Conservation (phyloP, 1,140 invertebrate genomes). For the Dinothrombium tinctorium region DNA sequence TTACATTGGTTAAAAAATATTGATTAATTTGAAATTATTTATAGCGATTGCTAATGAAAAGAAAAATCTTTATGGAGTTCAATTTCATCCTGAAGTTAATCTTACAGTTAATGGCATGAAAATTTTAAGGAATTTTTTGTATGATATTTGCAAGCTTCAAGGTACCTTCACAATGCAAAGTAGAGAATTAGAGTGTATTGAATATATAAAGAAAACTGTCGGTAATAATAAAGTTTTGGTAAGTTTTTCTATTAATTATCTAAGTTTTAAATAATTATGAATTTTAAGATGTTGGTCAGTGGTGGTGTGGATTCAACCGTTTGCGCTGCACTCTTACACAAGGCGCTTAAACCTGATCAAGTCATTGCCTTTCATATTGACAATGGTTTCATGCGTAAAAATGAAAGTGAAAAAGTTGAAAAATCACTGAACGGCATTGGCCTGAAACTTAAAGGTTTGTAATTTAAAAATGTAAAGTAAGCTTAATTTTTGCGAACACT, state of each 20-base stretch:
- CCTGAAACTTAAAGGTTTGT: slow-evolving; percentile 53
- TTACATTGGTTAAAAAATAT: slow-evolving; percentile 1
- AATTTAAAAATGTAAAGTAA: too few species aligned
- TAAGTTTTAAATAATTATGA: slow-evolving; percentile 4
- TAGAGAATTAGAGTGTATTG: slow-evolving; percentile 71
- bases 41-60: slow-evolving; percentile 72
- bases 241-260: slow-evolving; percentile 22
- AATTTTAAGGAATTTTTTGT: slow-evolving; percentile 87
- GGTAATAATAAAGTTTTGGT: slow-evolving; percentile 80
- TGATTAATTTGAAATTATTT: slow-evolving; percentile 2
- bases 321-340: slow-evolving; percentile 76
- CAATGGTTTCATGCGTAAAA: slow-evolving; percentile 95
- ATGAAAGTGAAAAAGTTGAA: slow-evolving; percentile 71
- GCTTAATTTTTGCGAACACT: slow-evolving; percentile 5
- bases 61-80: slow-evolving; percentile 66
- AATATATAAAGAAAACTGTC: slow-evolving; percentile 71
- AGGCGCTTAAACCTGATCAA: slow-evolving; percentile 65
- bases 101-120: slow-evolving; percentile 67
- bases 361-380: slow-evolving; percentile 92
- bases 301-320: slow-evolving; percentile 97
- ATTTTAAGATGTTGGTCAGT: slow-evolving; percentile 55
- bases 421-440: slow-evolving; percentile 60
- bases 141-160: slow-evolving; percentile 58
- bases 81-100: slow-evolving; percentile 95
- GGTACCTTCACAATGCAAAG: slow-evolving; percentile 68